These are phyloP conservation scores for Coptodon bakossiorum DNA, from an alignment of 2,113 vertebrate genomes.

Conservation along the genomic window DNA sequence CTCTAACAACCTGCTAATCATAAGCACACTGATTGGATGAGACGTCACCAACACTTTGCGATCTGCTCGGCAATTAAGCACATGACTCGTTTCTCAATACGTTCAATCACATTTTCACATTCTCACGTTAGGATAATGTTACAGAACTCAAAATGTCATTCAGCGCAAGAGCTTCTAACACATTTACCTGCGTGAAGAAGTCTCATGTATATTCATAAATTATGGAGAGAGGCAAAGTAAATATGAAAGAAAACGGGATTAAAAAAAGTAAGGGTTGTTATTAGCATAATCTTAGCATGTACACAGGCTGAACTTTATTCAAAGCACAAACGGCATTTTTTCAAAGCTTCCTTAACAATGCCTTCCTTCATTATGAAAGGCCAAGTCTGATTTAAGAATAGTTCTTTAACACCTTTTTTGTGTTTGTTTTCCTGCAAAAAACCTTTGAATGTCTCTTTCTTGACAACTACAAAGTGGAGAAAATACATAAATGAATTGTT, in stretches of 20 bases:
- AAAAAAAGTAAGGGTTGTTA: not conserved
- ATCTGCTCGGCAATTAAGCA: not conserved
- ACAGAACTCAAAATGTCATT: not conserved
- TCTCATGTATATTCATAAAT: slow-evolving; percentile 46
- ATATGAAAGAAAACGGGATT: not conserved
- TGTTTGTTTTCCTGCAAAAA: not conserved
- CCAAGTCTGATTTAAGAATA: slow-evolving; percentile 17
- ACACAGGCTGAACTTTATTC: not conserved
- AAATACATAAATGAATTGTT: slow-evolving; percentile 25
- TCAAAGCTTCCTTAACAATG: not conserved
- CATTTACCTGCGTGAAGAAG: slow-evolving; percentile 8
- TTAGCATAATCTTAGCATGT: slow-evolving; percentile 7
- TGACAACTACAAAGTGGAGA: slow-evolving; percentile 12
- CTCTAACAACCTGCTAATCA: slow-evolving; percentile 13
- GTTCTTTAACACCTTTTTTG: not conserved
- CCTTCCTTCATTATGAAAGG: not conserved
- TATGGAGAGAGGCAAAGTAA: not conserved
- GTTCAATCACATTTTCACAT: not conserved
- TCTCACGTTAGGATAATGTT: not conserved
- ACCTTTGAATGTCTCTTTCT: slow-evolving; percentile 18
- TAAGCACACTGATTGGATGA: not conserved
- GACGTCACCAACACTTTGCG: not conserved
- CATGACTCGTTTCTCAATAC: not conserved
- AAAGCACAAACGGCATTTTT: not conserved
- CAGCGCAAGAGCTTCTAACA: not conserved